These are phyloP conservation scores for Ditylenchus dipsaci DNA, from an alignment of 1,140 invertebrate species.

Conservation along the genomic window DNA sequence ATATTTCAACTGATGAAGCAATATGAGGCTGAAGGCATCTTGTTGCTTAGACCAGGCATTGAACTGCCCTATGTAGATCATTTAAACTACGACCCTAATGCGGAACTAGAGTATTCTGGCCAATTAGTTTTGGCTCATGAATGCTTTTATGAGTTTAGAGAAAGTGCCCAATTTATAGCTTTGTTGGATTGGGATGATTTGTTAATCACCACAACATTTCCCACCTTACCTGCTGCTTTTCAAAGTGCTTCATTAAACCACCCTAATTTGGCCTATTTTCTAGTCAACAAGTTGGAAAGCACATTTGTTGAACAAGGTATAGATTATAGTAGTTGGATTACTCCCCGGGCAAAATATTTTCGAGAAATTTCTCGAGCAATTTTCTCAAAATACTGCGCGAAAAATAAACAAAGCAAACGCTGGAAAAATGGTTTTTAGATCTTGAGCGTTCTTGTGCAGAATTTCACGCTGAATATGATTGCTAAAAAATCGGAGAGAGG, in stretches of 20 bases:
- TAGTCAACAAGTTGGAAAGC: slow-evolving; percentile 15
- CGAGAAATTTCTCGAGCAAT: too few species aligned
- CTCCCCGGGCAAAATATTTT: not conserved
- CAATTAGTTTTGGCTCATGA: slow-evolving; percentile 22
- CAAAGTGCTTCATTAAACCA: not conserved
- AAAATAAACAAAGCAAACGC: too few species aligned
- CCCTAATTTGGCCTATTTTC: slow-evolving; percentile 12
- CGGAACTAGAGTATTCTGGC: slow-evolving; percentile 21
- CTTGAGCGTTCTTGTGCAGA: too few species aligned
- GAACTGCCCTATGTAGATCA: slow-evolving; percentile 1
- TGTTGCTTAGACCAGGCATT: not conserved
- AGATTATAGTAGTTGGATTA: not conserved
- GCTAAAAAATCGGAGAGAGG: too few species aligned
- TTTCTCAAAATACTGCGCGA: too few species aligned
- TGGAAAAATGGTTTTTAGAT: too few species aligned
- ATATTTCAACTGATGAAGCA: slow-evolving; percentile 24
- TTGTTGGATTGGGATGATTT: slow-evolving; percentile 40
- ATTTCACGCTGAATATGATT: too few species aligned
- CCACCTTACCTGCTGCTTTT: not conserved
- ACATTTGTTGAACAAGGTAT: not conserved
- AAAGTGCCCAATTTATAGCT: slow-evolving; percentile 38
- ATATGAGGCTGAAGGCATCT: slow-evolving; percentile 26
- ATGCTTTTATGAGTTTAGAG: slow-evolving; percentile 39
- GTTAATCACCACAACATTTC: slow-evolving; percentile 15
- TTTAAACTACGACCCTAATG: slow-evolving; percentile 24